Percentiles rank a stretch among this genome's conserved stretches.
Evolutionary conservation across 37 sponge, comb jelly and placozoan species (phyloP).

Genomic region (Crambe crambe): DNA sequence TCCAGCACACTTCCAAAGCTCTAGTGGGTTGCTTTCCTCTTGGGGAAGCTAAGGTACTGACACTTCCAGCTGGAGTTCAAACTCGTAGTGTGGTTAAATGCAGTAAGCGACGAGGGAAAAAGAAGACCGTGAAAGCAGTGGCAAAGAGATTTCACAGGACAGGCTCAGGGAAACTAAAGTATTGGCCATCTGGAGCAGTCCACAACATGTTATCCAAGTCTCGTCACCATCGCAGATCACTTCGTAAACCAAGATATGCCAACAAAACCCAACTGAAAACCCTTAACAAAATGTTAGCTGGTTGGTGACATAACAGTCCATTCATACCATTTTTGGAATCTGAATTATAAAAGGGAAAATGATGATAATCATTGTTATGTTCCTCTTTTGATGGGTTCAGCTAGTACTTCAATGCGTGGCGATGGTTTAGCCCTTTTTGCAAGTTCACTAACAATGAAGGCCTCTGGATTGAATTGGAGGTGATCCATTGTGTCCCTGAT

Average conservation of each 20-base stretch:
- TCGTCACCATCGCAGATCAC: constrained; percentile 23
- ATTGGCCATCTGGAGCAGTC: constrained; percentile 71
- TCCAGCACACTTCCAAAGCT: background rate
- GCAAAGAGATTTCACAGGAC: constrained; percentile 76
- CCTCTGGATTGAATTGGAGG: constrained; percentile 96
- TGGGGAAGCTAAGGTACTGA: background rate
- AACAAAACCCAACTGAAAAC: constrained; percentile 73
- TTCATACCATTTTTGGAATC: background rate
- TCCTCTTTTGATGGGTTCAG: constrained; percentile 70
- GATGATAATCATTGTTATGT: too few relatives aligned
- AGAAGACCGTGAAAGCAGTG: constrained; percentile 85
- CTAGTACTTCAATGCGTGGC: constrained; percentile 82
- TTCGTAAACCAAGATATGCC: constrained; percentile 57
- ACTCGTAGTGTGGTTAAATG: constrained; percentile 48
- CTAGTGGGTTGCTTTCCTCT: background rate
- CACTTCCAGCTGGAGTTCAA: constrained; percentile 3
- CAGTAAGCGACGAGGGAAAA: constrained; percentile 69
- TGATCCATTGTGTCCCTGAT: constrained; percentile 94
- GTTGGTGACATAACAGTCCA: constrained; percentile 28
- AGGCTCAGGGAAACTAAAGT: constrained; percentile 83
- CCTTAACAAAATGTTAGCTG: constrained; percentile 84
- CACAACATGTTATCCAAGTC: constrained; percentile 74
- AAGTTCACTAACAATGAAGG: constrained; percentile 80
- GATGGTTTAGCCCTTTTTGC: constrained; percentile 89
- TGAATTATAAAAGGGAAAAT: too few relatives aligned